Evolutionary conservation across 2,797 vertebrate genomes (phyloP).

Genomic region (Naso thynnoides): DNA sequence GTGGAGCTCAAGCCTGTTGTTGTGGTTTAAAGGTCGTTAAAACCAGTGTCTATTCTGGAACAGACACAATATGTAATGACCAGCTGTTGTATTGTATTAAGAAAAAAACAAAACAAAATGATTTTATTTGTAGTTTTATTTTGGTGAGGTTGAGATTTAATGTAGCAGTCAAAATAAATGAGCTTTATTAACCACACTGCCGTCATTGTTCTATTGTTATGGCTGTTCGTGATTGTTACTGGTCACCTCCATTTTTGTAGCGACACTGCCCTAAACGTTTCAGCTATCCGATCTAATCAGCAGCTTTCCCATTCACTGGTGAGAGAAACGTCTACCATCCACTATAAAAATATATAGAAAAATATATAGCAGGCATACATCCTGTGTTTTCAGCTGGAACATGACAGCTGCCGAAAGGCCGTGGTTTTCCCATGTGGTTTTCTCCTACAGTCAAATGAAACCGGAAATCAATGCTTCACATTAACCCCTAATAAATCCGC

Average conservation of each 20-base stretch:
- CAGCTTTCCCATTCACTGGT: slow-evolving; percentile 4
- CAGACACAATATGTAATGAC: slow-evolving; percentile 32
- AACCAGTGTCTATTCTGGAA: slow-evolving; percentile 21
- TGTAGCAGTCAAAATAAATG: neutral
- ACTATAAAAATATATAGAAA: slow-evolving; percentile 14
- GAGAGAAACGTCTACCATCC: slow-evolving; percentile 2
- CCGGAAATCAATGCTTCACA: slow-evolving; percentile 73
- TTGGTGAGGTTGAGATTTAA: neutral
- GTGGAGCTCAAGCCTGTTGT: slow-evolving; percentile 38
- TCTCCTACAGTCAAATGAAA: slow-evolving; percentile 55
- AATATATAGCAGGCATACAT: slow-evolving; percentile 18
- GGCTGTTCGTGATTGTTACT: slow-evolving; percentile 2
- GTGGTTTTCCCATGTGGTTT: slow-evolving; percentile 52
- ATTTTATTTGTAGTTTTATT: slow-evolving; percentile 27
- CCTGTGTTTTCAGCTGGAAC: slow-evolving; percentile 44
- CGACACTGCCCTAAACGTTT: slow-evolving; percentile 24
- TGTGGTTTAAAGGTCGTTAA: slow-evolving; percentile 40
- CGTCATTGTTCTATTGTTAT: slow-evolving; percentile 1
- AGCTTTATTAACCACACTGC: neutral
- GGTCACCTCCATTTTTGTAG: slow-evolving; percentile 35
- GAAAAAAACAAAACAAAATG: slow-evolving; percentile 23
- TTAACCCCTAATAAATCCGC: slow-evolving; percentile 62
- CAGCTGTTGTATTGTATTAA: slow-evolving; percentile 25
- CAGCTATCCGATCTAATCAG: slow-evolving; percentile 45
- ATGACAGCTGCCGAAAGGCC: slow-evolving; percentile 30